A percentile compares a stretch with the other conserved stretches of the same genome.
Conservation (phyloP, 2,888 invertebrate species). For the Lymantria monacha region DNA sequence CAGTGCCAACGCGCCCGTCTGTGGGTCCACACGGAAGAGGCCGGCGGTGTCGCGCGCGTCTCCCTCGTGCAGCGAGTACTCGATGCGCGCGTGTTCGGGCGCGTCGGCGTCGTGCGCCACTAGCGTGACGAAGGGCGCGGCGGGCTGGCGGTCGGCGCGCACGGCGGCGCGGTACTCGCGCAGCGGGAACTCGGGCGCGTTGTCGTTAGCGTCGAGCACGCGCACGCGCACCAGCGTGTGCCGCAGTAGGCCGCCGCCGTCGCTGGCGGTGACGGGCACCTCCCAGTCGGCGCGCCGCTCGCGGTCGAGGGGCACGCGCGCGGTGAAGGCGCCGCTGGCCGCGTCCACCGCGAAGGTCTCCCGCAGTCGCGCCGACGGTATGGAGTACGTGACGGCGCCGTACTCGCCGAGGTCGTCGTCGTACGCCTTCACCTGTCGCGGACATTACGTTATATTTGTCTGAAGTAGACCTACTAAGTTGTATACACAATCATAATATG, state of each 20-base stretch:
- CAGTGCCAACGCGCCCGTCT: conserved; percentile 88
- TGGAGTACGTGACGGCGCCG: conserved; percentile 88
- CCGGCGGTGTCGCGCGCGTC: conserved; percentile 77
- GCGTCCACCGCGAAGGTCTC: conserved; percentile 89
- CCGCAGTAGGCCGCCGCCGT: conserved; percentile 90
- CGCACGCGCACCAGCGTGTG: conserved; percentile 89
- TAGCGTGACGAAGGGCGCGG: conserved; percentile 59
- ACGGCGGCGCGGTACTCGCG: conserved; percentile 90
- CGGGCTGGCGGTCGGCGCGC: conserved; percentile 68
- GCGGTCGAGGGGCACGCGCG: conserved; percentile 87
- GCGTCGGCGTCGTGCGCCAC: conserved; percentile 90
- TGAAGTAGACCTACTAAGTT: no score
- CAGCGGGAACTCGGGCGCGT: conserved; percentile 88
- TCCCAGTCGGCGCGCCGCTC: conserved; percentile 83
- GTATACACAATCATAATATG: no score
- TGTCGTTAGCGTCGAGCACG: conserved; percentile 92
- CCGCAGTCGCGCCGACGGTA: conserved; percentile 87
- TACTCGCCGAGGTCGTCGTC: conserved; percentile 92
- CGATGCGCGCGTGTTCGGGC: conserved; percentile 86
- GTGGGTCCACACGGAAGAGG: conserved; percentile 88
- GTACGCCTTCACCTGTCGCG: conserved; percentile 85
- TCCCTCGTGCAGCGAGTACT: conserved; percentile 89
- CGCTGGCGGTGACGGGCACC: conserved; percentile 90
- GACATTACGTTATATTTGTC: no score
- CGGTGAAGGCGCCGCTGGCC: conserved; percentile 86